phyloP scores from a whole-genome alignment of 2,888 invertebrate genomes.

The Phyllotreta cruciferae region DNA sequence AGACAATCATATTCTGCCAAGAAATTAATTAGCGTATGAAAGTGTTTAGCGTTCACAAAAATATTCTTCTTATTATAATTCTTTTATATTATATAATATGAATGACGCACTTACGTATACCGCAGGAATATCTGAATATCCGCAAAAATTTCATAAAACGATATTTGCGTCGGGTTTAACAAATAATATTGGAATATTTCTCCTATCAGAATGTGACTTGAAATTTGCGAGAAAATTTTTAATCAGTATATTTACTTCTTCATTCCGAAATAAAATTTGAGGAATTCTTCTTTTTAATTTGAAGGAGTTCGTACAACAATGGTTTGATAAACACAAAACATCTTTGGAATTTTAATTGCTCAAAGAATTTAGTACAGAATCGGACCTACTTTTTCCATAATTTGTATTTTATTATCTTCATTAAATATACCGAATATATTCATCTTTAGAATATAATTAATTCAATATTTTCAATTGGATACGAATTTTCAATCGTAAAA shows the following conservation, averaged over 20 bases:
- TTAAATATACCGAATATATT: too few species aligned
- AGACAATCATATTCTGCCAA: too few species aligned
- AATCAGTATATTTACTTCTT: slow-evolving; percentile 37
- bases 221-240: slow-evolving; percentile 33
- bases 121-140: not conserved
- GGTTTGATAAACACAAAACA: slow-evolving; percentile 43
- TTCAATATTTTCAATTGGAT: too few species aligned
- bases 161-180: not conserved
- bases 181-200: slow-evolving; percentile 26
- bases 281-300: slow-evolving; percentile 40
- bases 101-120: too few species aligned
- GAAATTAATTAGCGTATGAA: too few species aligned
- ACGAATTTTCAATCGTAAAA: too few species aligned
- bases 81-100: too few species aligned
- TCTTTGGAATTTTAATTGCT: slow-evolving; percentile 43
- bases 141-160: slow-evolving; percentile 1
- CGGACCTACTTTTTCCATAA: slow-evolving; percentile 17
- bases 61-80: too few species aligned
- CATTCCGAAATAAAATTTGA: slow-evolving; percentile 34
- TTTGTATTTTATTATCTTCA: not conserved
- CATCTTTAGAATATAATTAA: too few species aligned
- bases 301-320: slow-evolving; percentile 34
- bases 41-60: too few species aligned
- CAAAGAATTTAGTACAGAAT: slow-evolving; percentile 28
- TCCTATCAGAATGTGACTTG: slow-evolving; percentile 22